These are phyloP conservation scores for Yoshiicerus persimilis DNA, from an alignment of 1,140 invertebrate species.

Conservation along the genomic window DNA sequence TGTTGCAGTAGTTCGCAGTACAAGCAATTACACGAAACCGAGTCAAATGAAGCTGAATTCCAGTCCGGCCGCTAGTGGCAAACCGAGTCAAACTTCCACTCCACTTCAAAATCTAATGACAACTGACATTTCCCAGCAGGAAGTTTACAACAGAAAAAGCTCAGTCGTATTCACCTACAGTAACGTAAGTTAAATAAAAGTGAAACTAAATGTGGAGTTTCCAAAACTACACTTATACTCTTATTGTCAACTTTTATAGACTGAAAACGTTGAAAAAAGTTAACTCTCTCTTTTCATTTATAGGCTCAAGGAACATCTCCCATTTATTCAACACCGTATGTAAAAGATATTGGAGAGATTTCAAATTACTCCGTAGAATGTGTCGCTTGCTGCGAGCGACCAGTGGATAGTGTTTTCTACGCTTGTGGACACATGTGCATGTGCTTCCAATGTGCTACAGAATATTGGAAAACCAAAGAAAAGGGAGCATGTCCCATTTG, in stretches of 20 bases:
- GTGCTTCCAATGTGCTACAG: slow-evolving; percentile 91
- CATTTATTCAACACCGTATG: background rate
- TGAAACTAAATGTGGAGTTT: background rate
- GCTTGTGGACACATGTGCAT: slow-evolving; percentile 99
- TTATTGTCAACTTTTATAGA: background rate
- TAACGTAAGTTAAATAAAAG: background rate
- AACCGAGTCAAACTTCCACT: background rate
- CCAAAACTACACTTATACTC: too few relatives aligned
- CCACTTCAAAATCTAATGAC: background rate
- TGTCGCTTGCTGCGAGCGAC: slow-evolving; percentile 90
- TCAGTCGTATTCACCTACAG: background rate
- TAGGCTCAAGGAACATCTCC: background rate
- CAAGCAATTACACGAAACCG: background rate
- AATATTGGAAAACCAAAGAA: slow-evolving; percentile 75
- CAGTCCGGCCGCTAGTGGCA: background rate
- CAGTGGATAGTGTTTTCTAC: slow-evolving; percentile 90
- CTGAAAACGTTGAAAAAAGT: background rate
- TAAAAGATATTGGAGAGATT: background rate
- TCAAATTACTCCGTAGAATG: slow-evolving; percentile 65
- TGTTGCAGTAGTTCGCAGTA: background rate
- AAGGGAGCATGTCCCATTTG: slow-evolving; percentile 93
- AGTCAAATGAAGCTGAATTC: background rate
- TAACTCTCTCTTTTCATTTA: background rate
- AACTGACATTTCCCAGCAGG: background rate
- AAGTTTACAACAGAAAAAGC: background rate